A percentile compares a stretch with the other conserved stretches of the same genome.
Evolutionary conservation across 2,797 vertebrate species (phyloP).

Genomic region (Megaceryle alcyon): DNA sequence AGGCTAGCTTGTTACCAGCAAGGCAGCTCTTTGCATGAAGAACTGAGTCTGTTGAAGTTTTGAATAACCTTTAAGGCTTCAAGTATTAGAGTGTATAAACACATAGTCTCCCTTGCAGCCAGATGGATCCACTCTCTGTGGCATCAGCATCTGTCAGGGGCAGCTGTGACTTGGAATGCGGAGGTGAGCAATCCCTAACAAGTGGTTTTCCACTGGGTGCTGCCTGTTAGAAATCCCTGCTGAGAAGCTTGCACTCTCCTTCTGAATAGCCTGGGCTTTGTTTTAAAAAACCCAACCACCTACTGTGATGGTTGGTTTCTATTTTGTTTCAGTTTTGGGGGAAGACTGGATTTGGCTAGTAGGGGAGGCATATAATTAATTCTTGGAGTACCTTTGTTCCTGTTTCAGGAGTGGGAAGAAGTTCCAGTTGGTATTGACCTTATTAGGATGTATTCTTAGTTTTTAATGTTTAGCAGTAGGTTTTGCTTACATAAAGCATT

Average conservation of each 20-base stretch:
- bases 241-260: neutral
- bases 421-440: neutral
- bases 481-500: neutral
- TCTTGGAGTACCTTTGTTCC: neutral
- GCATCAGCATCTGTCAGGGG: rapidly evolving
- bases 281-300: neutral
- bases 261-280: neutral
- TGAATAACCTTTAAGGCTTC: neutral
- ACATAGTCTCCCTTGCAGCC: neutral
- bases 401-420: neutral
- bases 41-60: neutral
- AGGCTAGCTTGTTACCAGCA: neutral
- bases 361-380: neutral
- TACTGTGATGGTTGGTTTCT: neutral
- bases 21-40: neutral
- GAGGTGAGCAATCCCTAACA: neutral
- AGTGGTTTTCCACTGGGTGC: neutral
- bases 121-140: neutral
- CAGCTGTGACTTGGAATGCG: neutral
- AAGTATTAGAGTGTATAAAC: neutral
- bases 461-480: neutral
- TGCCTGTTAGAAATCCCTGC: neutral
- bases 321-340: neutral
- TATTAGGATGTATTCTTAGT: neutral
- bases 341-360: neutral